Base-by-base conservation (phyloP, 2,797 vertebrate species). In the Sparidentex hasta region DNA sequence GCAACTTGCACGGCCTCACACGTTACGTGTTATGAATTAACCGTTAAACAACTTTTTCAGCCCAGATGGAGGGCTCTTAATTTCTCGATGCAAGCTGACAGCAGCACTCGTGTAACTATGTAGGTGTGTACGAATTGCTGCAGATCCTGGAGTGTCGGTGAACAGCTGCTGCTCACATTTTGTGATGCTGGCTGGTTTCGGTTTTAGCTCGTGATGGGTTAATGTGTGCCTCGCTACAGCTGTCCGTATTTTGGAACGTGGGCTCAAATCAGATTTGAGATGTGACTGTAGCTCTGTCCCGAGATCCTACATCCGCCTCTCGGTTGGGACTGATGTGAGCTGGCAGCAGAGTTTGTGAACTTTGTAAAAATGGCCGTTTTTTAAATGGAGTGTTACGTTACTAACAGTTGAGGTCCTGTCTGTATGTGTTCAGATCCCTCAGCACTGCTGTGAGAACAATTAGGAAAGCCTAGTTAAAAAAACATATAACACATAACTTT, bases 121-220 rank as follows among this genome's bases (percentile, higher is more conserved):
- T 51, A 55, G 57, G 64, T 63, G 65, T 65, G 47, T 11, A 3
- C 14, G 23, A 48, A 2, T 21, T 62, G 71, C 43, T 1, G 21
- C 29, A n/a, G 18, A 44, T 71, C 51, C 61, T 71, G 3, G 20
- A 27, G 56, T 63, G 67, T 58, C 44, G 29, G 17, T 66, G 46
- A 82, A 66, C 68, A 78, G 43, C 73, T 73, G 70, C 48, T 57
- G 3, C n/a, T 54, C 68, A 13, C 20, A 7, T 17, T 52, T 41
- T 56, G 14, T 57, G 17, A 47, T 41, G 48, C 3, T 27, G 7
- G 12, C 59, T 57, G 20, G 21, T 79, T 58, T 65, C 33, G n/a
- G 13, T 76, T 71, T 65, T 2, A 38, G 44, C 54, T 23, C 27
- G 13, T 50, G 38, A 33, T 5, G 17, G 12, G 46, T 54, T 9